Conservation (phyloP, 2,113 vertebrate species). For the Gnathonemus echidnorhynchus region DNA sequence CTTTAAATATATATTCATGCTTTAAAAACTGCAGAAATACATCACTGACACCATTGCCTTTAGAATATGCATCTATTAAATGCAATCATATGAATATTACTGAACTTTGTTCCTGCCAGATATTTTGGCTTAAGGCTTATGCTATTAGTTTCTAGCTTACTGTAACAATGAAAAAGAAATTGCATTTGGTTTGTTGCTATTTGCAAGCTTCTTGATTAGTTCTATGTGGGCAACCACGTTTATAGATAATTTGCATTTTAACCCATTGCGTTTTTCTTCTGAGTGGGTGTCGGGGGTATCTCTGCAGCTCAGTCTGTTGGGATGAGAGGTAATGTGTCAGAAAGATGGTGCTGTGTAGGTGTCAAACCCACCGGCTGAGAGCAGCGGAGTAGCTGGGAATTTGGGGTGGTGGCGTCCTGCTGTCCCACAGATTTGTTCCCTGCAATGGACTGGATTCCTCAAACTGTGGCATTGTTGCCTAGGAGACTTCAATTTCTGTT, state of each 20-base stretch:
- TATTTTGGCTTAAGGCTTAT: neutral
- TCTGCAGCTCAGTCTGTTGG: neutral
- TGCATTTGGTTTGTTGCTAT: neutral
- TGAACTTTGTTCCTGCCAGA: neutral
- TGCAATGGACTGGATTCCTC: neutral
- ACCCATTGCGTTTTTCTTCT: neutral
- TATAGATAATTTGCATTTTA: neutral
- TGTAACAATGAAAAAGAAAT: slow-evolving; percentile 8
- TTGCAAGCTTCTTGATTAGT: neutral
- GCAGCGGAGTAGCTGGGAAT: neutral
- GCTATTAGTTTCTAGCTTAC: neutral
- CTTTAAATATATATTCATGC: neutral
- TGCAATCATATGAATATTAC: neutral
- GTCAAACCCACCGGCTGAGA: neutral
- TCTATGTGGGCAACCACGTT: neutral
- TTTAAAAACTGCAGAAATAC: neutral
- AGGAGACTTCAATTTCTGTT: neutral
- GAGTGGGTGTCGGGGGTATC: neutral
- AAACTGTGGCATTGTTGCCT: neutral
- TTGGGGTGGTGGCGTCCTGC: neutral
- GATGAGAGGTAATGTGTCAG: neutral
- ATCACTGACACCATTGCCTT: neutral
- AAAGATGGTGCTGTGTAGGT: neutral
- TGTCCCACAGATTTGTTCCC: neutral
- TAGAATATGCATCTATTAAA: neutral